phyloP scores from a whole-genome alignment of 2,113 vertebrate genomes.

The Chloropsis cyanopogon region DNA sequence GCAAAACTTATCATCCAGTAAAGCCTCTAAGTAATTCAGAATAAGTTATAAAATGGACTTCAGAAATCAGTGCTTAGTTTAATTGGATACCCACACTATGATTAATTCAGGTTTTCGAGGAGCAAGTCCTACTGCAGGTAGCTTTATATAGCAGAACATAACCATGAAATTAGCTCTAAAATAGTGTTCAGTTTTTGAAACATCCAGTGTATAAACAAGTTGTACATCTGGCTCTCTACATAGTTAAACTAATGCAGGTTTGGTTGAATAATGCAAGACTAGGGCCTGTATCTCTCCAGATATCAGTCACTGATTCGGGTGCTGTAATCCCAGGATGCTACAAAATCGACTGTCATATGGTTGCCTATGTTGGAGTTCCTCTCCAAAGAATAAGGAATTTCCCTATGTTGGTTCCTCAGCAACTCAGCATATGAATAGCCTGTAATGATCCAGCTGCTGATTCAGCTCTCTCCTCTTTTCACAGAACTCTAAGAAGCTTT shows the following conservation, averaged over 20 bases:
- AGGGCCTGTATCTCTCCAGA: not conserved
- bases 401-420: not conserved
- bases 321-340: not conserved
- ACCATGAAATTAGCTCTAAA: not conserved
- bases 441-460: not conserved
- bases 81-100: not conserved
- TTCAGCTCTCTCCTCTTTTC: not conserved
- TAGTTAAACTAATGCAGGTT: not conserved
- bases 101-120: not conserved
- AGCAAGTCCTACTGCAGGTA: not conserved
- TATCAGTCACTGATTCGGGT: not conserved
- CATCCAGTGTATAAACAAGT: not conserved
- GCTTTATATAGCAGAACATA: not conserved
- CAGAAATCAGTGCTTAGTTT: not conserved
- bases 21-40: not conserved
- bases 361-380: not conserved
- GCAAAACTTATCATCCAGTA: not conserved
- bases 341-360: not conserved
- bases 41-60: not conserved
- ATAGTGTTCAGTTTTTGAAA: not conserved
- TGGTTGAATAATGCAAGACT: not conserved
- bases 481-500: not conserved
- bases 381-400: not conserved
- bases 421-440: not conserved
- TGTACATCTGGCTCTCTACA: not conserved